Conservation (phyloP, 1,140 invertebrate species). For the Musca domestica region DNA sequence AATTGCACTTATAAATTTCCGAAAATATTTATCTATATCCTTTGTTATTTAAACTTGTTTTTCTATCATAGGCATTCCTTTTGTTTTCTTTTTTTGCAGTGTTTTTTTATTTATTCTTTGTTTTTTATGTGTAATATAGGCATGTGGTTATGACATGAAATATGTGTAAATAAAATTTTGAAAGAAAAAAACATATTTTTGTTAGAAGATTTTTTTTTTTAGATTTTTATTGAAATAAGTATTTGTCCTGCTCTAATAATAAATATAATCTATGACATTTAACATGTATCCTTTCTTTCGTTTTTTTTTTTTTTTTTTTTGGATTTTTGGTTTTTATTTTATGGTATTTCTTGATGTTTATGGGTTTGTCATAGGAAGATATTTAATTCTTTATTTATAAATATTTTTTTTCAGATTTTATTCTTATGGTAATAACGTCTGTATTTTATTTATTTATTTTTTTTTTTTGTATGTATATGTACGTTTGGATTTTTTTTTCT, state of each 20-base stretch:
- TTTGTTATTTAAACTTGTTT: not conserved
- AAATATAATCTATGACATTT: conserved; percentile 15
- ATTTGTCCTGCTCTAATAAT: not conserved
- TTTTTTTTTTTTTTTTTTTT: not conserved
- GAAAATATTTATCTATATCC: no score
- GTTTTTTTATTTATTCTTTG: not conserved
- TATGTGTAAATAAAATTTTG: not conserved
- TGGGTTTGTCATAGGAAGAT: conserved; percentile 12
- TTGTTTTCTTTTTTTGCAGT: conserved; percentile 1
- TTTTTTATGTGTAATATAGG: not conserved
- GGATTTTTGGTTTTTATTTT: not conserved
- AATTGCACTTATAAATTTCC: conserved; percentile 18
- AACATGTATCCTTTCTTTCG: conserved; percentile 1
- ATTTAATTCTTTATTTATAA: not conserved
- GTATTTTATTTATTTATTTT: not conserved
- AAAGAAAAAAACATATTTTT: not conserved
- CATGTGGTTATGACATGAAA: not conserved
- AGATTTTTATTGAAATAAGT: not conserved
- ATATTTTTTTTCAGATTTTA: not conserved
- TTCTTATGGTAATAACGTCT: not conserved
- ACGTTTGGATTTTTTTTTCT: not conserved
- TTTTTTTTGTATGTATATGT: not conserved
- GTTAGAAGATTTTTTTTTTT: not conserved
- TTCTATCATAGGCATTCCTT: not conserved
- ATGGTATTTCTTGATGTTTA: not conserved